These are phyloP conservation scores for Aeoliscus strigatus DNA, from an alignment of 2,797 vertebrate genomes.

Conservation along the genomic window DNA sequence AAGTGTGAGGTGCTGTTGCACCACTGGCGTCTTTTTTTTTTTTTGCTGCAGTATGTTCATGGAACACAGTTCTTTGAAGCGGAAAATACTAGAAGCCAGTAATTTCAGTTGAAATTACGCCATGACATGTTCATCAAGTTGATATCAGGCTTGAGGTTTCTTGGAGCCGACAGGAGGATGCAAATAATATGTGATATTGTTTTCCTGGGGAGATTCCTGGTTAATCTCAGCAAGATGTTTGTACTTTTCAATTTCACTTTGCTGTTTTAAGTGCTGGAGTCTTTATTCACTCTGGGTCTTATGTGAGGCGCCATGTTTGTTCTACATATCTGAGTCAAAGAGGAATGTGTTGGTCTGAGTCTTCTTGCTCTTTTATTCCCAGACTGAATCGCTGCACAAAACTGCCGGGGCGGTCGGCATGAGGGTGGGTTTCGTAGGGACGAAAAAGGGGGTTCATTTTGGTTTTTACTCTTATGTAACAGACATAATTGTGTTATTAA, in stretches of 20 bases:
- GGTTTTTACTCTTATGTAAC: constrained; percentile 74
- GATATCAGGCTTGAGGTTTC: constrained; percentile 32
- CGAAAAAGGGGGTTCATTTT: constrained; percentile 57
- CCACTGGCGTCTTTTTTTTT: constrained; percentile 48
- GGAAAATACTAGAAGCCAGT: too few species aligned
- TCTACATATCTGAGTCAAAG: constrained; percentile 45
- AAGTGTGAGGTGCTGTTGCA: constrained; percentile 39
- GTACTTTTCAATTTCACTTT: constrained; percentile 48
- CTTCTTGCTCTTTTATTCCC: constrained; percentile 60
- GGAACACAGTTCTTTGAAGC: too few species aligned
- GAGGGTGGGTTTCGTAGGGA: constrained; percentile 71
- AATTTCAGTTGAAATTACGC: constrained; percentile 40
- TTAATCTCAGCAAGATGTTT: constrained; percentile 32
- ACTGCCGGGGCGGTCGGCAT: constrained; percentile 66
- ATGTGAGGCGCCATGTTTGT: constrained; percentile 46
- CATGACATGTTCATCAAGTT: constrained; percentile 46
- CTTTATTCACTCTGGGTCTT: constrained; percentile 59
- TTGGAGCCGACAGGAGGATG: constrained; percentile 26
- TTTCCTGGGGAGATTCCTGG: constrained; percentile 37
- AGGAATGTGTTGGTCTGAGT: constrained; percentile 54
- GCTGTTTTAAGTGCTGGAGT: constrained; percentile 56
- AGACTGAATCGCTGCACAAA: constrained; percentile 69
- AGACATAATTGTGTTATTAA: constrained; percentile 74
- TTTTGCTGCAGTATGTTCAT: constrained; percentile 46
- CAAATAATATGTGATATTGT: constrained; percentile 49